Evolutionary conservation across 2,113 vertebrate species (phyloP).

Genomic region (Thamnaconus septentrionalis): DNA sequence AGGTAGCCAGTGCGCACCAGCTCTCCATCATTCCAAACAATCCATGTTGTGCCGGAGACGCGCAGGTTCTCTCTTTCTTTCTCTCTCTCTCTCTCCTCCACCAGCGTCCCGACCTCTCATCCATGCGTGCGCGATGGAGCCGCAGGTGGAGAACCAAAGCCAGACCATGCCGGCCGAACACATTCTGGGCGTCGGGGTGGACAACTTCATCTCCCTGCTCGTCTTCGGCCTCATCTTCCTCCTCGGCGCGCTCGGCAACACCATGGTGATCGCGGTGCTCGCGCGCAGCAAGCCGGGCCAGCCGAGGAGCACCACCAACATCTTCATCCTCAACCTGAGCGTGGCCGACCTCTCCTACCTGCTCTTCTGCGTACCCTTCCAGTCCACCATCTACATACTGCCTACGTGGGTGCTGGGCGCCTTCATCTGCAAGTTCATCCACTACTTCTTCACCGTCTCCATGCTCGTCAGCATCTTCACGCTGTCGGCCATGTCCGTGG

Average conservation of each 20-base stretch:
- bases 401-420: constrained; percentile 90
- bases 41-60: no score
- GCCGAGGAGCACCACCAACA: constrained; percentile 87
- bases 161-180: constrained; percentile 31
- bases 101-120: no score
- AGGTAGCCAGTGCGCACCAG: constrained; percentile 7
- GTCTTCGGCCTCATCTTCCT: constrained; percentile 86
- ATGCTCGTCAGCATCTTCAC: constrained; percentile 97
- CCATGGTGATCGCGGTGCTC: constrained; percentile 88
- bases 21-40: no score
- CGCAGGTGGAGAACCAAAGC: constrained; percentile 49
- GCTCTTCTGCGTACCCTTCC: constrained; percentile 93
- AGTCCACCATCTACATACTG: constrained; percentile 88
- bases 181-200: constrained; percentile 80
- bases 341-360: constrained; percentile 93
- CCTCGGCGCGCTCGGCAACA: constrained; percentile 88
- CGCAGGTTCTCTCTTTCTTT: no score
- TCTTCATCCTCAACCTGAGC: constrained; percentile 93
- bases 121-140: constrained; percentile 27
- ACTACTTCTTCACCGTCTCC: constrained; percentile 94
- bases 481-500: constrained; percentile 90
- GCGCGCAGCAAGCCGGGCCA: constrained; percentile 83
- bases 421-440: constrained; percentile 91
- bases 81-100: no score
- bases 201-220: constrained; percentile 86